Conservation (phyloP, 2,113 vertebrate species). For the Porphyrio hochstetteri region DNA sequence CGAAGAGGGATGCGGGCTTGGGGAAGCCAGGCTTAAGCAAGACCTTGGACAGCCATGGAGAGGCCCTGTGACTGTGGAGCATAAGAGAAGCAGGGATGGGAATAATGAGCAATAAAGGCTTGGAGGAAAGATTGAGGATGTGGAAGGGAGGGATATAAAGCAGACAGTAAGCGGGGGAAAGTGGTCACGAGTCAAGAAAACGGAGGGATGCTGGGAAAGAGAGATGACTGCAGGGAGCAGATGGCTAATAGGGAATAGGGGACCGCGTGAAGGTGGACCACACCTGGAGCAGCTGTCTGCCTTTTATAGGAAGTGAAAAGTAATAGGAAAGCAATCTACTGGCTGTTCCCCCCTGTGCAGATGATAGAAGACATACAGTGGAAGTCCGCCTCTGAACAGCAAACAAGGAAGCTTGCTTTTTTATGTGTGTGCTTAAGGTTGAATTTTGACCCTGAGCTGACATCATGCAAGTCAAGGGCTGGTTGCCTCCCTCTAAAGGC, state of each 20-base stretch:
- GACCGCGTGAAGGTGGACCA: not conserved
- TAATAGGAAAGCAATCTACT: slow-evolving; percentile 8
- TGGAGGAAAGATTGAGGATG: not conserved
- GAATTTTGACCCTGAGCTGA: slow-evolving; percentile 51
- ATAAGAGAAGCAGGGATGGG: not conserved
- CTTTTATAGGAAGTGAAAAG: slow-evolving; percentile 22
- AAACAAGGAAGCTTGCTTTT: slow-evolving; percentile 64
- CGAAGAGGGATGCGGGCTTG: not conserved
- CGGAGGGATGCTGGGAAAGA: not conserved
- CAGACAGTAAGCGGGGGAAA: not conserved
- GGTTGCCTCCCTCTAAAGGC: slow-evolving; percentile 6
- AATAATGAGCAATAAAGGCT: not conserved
- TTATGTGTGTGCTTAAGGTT: slow-evolving; percentile 43
- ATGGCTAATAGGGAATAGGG: not conserved
- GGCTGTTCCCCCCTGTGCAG: not conserved
- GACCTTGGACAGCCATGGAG: not conserved
- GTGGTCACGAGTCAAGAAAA: not conserved
- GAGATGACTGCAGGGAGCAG: slow-evolving; percentile 13
- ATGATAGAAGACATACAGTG: not conserved
- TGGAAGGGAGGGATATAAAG: not conserved
- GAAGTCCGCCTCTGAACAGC: slow-evolving; percentile 44
- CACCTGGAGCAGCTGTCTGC: slow-evolving; percentile 51
- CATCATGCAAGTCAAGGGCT: slow-evolving; percentile 29
- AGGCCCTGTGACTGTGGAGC: not conserved
- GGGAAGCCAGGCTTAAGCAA: not conserved